phyloP scores from a whole-genome alignment of 2,113 vertebrate species.

The Chaetodon trifascialis region DNA sequence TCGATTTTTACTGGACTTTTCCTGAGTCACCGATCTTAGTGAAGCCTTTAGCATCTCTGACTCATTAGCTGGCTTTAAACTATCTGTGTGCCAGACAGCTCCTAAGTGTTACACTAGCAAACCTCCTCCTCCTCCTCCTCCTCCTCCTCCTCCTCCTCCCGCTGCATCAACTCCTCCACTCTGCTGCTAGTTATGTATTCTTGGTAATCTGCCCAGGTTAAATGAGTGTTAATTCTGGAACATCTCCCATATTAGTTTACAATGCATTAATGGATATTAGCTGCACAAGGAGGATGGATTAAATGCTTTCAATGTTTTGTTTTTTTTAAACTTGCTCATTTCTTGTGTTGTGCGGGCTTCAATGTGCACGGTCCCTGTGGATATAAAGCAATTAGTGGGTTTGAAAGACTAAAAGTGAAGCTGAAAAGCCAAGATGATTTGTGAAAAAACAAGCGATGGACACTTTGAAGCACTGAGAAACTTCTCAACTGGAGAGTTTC shows the following conservation, averaged over 20 bases:
- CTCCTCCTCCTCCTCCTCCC: not conserved
- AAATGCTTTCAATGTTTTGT: slow-evolving; percentile 4
- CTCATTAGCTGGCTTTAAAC: slow-evolving; percentile 6
- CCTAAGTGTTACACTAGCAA: slow-evolving; percentile 1
- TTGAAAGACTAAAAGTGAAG: slow-evolving; percentile 14
- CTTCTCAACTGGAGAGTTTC: slow-evolving; percentile 25
- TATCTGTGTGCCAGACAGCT: not conserved
- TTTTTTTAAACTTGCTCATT: slow-evolving; percentile 15
- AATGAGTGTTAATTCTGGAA: slow-evolving; percentile 16
- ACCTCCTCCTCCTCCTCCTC: not conserved
- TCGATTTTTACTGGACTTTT: slow-evolving; percentile 3
- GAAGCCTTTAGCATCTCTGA: slow-evolving; percentile 4
- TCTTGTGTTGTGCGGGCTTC: slow-evolving; percentile 17
- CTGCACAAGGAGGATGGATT: slow-evolving; percentile 10
- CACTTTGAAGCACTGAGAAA: slow-evolving; percentile 14
- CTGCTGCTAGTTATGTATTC: not conserved
- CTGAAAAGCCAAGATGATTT: slow-evolving; percentile 19
- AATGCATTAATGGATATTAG: slow-evolving; percentile 4
- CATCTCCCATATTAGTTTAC: not conserved
- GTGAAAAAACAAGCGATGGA: not conserved
- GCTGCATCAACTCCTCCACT: not conserved
- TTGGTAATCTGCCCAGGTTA: not conserved
- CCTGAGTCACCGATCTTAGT: slow-evolving; percentile 18
- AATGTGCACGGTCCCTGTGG: not conserved
- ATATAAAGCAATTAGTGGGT: slow-evolving; percentile 36